phyloP scores from a whole-genome alignment of 2,888 invertebrate species.

The Muscina levida region DNA sequence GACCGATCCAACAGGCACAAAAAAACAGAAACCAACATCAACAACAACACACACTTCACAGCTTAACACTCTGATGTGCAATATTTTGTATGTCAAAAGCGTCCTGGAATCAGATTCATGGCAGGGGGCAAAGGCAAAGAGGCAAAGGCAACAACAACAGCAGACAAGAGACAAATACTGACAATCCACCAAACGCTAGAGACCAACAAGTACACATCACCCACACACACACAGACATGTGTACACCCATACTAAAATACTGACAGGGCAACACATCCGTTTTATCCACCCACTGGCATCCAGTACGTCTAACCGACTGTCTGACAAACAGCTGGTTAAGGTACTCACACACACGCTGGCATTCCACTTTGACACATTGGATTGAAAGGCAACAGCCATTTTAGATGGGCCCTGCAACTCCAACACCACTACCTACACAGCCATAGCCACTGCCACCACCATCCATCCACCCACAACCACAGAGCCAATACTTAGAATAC shows the following conservation, averaged over 20 bases:
- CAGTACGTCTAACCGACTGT: constrained; percentile 38
- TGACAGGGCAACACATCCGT: constrained; percentile 17
- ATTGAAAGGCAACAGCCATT: constrained; percentile 28
- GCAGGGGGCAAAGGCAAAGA: constrained; percentile 32
- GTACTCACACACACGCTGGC: constrained; percentile 9
- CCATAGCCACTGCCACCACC: background rate
- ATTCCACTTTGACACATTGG: constrained; percentile 36
- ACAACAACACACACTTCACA: constrained; percentile 73
- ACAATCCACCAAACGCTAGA: constrained; percentile 64
- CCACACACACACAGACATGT: constrained; percentile 3
- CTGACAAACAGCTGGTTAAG: constrained; percentile 43
- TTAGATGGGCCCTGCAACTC: constrained; percentile 35
- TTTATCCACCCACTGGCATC: constrained; percentile 17
- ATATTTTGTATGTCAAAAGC: constrained; percentile 71
- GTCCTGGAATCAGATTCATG: constrained; percentile 51
- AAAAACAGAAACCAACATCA: constrained; percentile 32
- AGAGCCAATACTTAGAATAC: background rate
- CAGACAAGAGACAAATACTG: constrained; percentile 69
- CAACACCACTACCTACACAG: background rate
- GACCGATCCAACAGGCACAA: constrained; percentile 37
- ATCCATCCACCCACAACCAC: too few species aligned
- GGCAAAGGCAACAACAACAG: constrained; percentile 48
- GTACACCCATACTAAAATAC: background rate
- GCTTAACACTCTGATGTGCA: constrained; percentile 78
- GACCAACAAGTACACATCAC: constrained; percentile 51